Percentiles rank a stretch among this genome's conserved stretches.
Evolutionary conservation across 2,113 vertebrate genomes (phyloP).

Genomic region (Leuciscus idus): DNA sequence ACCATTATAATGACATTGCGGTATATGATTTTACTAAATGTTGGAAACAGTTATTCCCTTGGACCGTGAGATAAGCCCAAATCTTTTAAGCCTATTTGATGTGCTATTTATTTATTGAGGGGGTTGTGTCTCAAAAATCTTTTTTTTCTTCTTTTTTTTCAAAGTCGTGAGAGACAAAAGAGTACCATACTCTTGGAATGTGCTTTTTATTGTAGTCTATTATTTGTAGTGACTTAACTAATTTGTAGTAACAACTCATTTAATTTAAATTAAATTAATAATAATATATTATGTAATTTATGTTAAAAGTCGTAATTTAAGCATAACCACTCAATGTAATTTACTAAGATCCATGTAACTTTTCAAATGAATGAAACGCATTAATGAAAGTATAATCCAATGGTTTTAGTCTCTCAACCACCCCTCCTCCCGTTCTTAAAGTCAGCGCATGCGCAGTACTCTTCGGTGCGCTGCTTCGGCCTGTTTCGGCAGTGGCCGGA

Average conservation of each 20-base stretch:
- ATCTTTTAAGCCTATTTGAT: not conserved
- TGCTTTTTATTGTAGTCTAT: not conserved
- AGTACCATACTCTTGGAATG: not conserved
- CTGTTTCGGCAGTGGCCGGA: conserved; percentile 81
- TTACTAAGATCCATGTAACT: not conserved
- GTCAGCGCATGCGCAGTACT: conserved; percentile 75
- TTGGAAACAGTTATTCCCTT: not conserved
- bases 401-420: conserved; percentile 24
- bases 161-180: too few relatives aligned
- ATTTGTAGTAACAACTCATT: too few relatives aligned
- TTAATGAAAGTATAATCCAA: conserved; percentile 13
- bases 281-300: not conserved
- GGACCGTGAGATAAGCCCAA: not conserved
- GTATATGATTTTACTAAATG: not conserved
- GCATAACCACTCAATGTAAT: not conserved
- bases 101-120: not conserved
- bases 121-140: not conserved
- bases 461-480: conserved; percentile 77
- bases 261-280: not conserved
- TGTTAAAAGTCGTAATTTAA: not conserved
- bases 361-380: not conserved
- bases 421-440: conserved; percentile 48
- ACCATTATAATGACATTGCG: not conserved
- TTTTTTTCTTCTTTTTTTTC: too few relatives aligned
- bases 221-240: not conserved